Base-by-base conservation (phyloP, 2,797 vertebrate genomes). In the Chelon auratus region DNA sequence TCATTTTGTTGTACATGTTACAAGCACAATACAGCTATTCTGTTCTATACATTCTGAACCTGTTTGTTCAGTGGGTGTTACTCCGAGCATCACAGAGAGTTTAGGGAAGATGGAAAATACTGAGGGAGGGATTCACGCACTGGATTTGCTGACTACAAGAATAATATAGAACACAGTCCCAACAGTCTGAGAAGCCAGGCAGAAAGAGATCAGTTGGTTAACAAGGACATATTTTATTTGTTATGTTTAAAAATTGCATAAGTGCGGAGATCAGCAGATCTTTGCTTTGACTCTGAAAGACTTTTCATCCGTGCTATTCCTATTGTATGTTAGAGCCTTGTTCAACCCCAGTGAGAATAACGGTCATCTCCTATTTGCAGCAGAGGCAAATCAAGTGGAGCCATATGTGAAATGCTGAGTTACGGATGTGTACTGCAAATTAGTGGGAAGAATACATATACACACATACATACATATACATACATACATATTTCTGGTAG, bases 201-300 rank as follows among this genome's bases (percentile, higher is more conserved):
- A 13, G 5, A 9, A 14, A 33, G 37, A 33, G 15, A 13, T 45
- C 30, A 7, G 8, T 9, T 11, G n/a, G 33, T 37, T 24, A 51
- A 9, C 30, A 37, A 39, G 13, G 20, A 53, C 50, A 55, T 14
- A 56, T n/a, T n/a, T n/a, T n/a, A n/a, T n/a, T n/a, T n/a, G n/a
- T n/a, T n/a, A n/a, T n/a, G n/a, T 12, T 17, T 24, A 54, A 22
- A 13, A 58, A n/a, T 1, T 56, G 17, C 22, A 62, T 6, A 15
- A 43, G 42, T 48, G 39, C 52, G 17, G 55, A 56, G 51, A 72
- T 40, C 47, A 69, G 58, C 40, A 37, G 39, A 52, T 48, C 33
- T 60, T 33, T 40, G 60, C 45, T 54, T 43, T 40, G 52, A 33
- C 52, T 4, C 40, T 20, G 36, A 36, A 39, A 22, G 30, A 36